Base-by-base conservation (phyloP, 2,113 vertebrate genomes). In the Seriola rivoliana region DNA sequence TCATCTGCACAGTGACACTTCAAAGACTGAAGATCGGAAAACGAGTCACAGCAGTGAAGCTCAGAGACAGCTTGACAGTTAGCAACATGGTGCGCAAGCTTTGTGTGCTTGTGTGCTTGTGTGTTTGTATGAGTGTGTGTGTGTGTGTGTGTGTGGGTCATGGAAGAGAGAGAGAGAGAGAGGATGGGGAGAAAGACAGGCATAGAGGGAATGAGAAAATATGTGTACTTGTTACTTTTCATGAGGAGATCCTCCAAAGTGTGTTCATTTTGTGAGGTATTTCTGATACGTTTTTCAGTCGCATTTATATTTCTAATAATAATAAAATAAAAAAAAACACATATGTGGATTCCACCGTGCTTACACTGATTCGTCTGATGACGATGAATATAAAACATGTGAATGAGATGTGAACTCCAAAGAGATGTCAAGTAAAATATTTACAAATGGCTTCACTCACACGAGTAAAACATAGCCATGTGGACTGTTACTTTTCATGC, bases 1-100 rank as follows among this genome's bases (percentile, higher is more conserved):
- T 85, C 68, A 82, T 82, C 88, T 85, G 82, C 82, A 87, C 34
- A 52, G 65, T 89, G 87, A 86, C 78, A 89, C 86, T 90, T 91
- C 87, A 93, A 92, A 93, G 74, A 78, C 74, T 44, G 42, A 79
- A 38, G 75, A 87, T 86, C 9, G 52, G 73, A 81, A 81, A 85
- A 85, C 1, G 14, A 86, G 68, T 81, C 71, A 75, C 75, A 85
- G 62, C 71, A 42, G 80, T 54, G 70, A 87, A 67, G 81, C 59
- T 40, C 23, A 3, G 60, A 75, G 80, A 80, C 84, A 91, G 63
- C 71, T 89, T 91, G 91, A 86, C 88, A 90, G 80, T 74, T 68
- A 73, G 76, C 81, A 83, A 78, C 88, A 81, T 38, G 74, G 66
- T 16, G 85, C n/a, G 6, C 32, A 29, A 21, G 40, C 29, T 58